phyloP scores from a whole-genome alignment of 1,140 invertebrate species.

The Drosophila arawakana region DNA sequence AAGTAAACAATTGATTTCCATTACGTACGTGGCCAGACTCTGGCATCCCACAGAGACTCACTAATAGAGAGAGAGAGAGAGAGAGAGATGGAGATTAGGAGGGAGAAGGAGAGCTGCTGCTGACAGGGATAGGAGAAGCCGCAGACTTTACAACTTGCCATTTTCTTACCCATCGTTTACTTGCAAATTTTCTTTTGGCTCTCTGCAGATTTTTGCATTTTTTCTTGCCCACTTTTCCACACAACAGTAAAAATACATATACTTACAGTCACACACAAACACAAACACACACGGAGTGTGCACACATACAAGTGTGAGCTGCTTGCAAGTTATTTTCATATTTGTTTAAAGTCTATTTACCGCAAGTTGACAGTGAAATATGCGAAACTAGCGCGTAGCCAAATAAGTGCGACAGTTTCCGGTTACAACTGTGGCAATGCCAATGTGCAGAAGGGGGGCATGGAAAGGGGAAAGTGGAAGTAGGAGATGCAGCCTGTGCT shows the following conservation, averaged over 20 bases:
- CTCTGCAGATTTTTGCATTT: constrained; percentile 67
- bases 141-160: constrained; percentile 77
- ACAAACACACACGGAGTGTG: constrained; percentile 22
- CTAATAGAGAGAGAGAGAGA: background rate
- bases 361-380: constrained; percentile 83
- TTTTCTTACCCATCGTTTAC: constrained; percentile 77
- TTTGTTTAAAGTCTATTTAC: constrained; percentile 83
- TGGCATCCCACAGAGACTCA: background rate
- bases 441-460: constrained; percentile 33
- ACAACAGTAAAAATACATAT: background rate
- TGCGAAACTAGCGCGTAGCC: constrained; percentile 82
- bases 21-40: constrained; percentile 57
- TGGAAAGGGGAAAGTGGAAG: background rate
- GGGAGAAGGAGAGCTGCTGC: constrained; percentile 1
- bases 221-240: constrained; percentile 53
- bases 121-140: constrained; percentile 45
- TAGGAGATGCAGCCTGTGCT: constrained; percentile 57
- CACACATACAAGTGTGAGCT: constrained; percentile 35
- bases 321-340: constrained; percentile 81
- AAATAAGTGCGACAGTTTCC: constrained; percentile 83
- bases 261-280: constrained; percentile 21
- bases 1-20: constrained; percentile 82
- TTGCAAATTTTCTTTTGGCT: constrained; percentile 70
- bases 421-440: constrained; percentile 81
- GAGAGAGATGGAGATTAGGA: background rate